Conservation (phyloP, 2,797 vertebrate species). For the Melanogrammus aeglefinus region DNA sequence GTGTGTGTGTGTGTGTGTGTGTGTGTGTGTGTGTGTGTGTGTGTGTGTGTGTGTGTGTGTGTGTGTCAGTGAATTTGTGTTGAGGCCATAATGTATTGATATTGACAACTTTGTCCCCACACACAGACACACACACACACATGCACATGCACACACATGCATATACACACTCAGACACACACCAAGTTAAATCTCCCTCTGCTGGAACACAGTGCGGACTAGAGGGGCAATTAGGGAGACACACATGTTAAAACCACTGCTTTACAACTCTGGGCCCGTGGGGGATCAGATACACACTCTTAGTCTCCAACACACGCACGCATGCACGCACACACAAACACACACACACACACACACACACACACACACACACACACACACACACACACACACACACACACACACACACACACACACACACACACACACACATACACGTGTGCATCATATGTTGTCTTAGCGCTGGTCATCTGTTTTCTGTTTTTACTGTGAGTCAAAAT, state of each 20-base stretch:
- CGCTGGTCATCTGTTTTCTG: background rate
- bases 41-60: conserved; percentile 5
- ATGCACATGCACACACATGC: conserved; percentile 3
- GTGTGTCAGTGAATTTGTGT: conserved; percentile 4
- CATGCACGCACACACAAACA: background rate
- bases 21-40: conserved; percentile 2
- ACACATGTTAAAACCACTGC: background rate
- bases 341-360: conserved; percentile 3
- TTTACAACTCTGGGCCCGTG: background rate
- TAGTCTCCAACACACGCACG: background rate
- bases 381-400: background rate
- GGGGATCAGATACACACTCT: background rate
- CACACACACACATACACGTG: background rate
- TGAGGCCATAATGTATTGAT: background rate
- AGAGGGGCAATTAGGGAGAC: background rate
- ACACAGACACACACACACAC: conserved; percentile 23
- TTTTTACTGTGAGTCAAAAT: background rate
- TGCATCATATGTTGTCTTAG: background rate
- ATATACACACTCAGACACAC: conserved; percentile 14
- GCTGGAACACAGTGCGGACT: background rate
- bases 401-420: background rate
- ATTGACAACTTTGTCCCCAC: background rate
- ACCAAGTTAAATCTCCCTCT: background rate
- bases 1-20: conserved; percentile 6
- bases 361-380: conserved; percentile 5